These are phyloP conservation scores for Columbina picui DNA, from an alignment of 2,113 vertebrate genomes.

Conservation along the genomic window DNA sequence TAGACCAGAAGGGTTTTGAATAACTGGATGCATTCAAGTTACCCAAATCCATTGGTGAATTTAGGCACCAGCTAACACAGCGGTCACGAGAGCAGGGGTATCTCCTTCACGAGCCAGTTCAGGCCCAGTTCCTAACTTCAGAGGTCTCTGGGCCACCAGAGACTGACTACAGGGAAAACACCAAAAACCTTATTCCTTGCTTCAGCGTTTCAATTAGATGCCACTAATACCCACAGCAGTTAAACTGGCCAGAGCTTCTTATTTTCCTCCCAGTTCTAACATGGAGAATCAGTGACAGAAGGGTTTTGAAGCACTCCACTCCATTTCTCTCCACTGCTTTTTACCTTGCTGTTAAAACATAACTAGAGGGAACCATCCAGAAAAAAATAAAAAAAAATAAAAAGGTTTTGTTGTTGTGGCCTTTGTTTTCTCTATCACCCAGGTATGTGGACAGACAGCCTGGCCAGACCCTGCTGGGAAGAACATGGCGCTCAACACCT, in stretches of 20 bases:
- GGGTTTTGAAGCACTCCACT: rapidly evolving
- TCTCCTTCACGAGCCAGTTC: background rate
- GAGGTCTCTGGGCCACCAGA: background rate
- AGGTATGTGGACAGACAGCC: rapidly evolving
- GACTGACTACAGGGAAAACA: background rate
- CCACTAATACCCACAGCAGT: background rate
- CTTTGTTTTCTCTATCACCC: background rate
- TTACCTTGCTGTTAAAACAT: background rate
- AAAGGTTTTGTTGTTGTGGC: no score
- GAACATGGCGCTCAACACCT: background rate
- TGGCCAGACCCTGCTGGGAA: rapidly evolving
- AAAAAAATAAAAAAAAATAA: background rate
- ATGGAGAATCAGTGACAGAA: rapidly evolving
- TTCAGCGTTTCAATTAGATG: background rate
- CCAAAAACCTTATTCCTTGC: background rate
- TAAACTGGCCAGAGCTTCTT: background rate
- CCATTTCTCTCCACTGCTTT: background rate
- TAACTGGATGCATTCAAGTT: no score
- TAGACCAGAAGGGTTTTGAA: background rate
- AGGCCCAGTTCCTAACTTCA: background rate
- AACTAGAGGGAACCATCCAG: background rate
- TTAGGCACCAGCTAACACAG: background rate
- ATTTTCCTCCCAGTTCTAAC: background rate
- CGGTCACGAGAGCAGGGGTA: rapidly evolving
- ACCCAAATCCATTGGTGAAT: rapidly evolving